These are phyloP conservation scores for Trichopria drosophilae DNA, from an alignment of 2,888 invertebrate species.

Conservation along the genomic window DNA sequence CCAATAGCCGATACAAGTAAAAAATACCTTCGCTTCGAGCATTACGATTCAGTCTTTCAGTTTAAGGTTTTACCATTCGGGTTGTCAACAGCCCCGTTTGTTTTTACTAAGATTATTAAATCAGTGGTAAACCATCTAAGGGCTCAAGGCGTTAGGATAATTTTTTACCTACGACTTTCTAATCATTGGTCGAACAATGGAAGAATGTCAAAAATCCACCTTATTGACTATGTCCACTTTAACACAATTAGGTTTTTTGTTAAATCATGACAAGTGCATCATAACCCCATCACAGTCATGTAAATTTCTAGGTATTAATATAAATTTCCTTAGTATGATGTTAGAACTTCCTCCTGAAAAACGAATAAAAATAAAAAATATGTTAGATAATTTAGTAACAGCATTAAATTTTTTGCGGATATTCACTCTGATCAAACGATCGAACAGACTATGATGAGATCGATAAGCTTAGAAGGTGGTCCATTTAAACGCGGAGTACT, in stretches of 20 bases:
- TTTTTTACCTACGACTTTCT: not conserved
- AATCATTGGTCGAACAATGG: not conserved
- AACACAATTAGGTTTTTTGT: not conserved
- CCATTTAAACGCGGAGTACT: too few relatives aligned
- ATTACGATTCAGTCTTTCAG: slow-evolving; percentile 23
- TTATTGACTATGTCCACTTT: not conserved
- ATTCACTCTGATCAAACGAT: too few relatives aligned
- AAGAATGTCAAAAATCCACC: not conserved
- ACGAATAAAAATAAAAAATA: not conserved
- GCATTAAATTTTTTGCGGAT: too few relatives aligned
- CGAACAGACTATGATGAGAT: too few relatives aligned
- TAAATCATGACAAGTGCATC: not conserved
- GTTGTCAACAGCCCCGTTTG: slow-evolving; percentile 27
- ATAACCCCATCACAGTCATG: not conserved
- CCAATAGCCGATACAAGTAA: slow-evolving; percentile 18
- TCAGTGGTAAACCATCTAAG: slow-evolving; percentile 26
- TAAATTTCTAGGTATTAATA: not conserved
- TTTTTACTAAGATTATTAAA: slow-evolving; percentile 34
- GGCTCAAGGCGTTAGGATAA: not conserved
- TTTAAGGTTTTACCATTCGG: slow-evolving; percentile 35
- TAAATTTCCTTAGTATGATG: not conserved
- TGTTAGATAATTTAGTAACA: not conserved
- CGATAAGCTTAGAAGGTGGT: too few relatives aligned
- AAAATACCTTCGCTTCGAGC: slow-evolving; percentile 33
- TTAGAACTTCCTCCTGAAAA: too few relatives aligned